phyloP scores from a whole-genome alignment of 2,113 vertebrate species.

The Chlamydotis undulata region DNA sequence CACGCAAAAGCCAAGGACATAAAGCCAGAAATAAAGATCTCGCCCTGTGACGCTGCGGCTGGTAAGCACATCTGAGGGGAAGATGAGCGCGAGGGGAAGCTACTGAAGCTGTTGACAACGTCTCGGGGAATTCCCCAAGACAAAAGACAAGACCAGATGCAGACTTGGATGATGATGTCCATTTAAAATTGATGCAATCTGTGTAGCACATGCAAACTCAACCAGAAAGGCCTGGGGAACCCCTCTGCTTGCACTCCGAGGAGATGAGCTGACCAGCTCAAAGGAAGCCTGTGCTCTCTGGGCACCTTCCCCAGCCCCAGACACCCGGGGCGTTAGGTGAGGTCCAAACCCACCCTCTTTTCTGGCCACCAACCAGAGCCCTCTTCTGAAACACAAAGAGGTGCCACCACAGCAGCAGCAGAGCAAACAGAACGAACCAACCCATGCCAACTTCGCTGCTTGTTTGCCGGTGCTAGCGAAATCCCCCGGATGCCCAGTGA shows the following conservation, averaged over 20 bases:
- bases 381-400: background rate
- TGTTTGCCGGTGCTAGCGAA: too few species aligned
- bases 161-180: background rate
- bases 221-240: rapidly evolving
- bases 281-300: background rate
- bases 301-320: background rate
- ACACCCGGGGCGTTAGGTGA: background rate
- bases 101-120: background rate
- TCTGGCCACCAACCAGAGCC: background rate
- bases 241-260: background rate
- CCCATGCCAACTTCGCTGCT: rapidly evolving
- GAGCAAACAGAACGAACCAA: background rate
- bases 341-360: background rate
- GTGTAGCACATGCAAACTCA: background rate
- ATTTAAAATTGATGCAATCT: rapidly evolving
- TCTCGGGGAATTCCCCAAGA: background rate
- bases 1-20: background rate
- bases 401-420: rapidly evolving
- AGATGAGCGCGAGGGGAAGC: background rate
- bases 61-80: background rate
- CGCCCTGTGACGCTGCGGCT: background rate
- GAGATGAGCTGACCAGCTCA: background rate
- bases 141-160: background rate
- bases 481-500: background rate
- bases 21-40: background rate